Evolutionary conservation across 2,797 vertebrate species (phyloP), one percentile per base, ranked within the genome.

Genomic region (Xiphophorus birchmanni): DNA sequence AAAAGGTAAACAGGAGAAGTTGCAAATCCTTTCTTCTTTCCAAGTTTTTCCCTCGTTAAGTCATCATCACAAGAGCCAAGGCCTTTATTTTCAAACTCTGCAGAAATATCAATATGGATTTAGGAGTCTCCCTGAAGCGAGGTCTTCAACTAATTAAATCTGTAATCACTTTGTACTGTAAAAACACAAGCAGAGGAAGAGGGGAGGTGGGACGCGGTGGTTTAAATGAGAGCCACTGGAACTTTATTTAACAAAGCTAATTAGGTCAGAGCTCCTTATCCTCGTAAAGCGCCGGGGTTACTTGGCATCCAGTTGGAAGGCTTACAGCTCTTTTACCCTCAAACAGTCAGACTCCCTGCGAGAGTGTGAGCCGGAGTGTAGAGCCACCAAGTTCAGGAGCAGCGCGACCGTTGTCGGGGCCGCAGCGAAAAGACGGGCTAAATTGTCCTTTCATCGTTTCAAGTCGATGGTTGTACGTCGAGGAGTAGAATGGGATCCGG

Each of bases 61-160:
- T 87, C 82, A 81, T 90, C 83, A 85, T 88, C 77, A 58, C 78
- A 54, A 50, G 75, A 82, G 88, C 67, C 40, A 42, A 77, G 83
- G 88, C 76, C 82, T 80, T 84, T 80, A 73, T 82, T 84, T 84
- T 88, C 75, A 77, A 90, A 89, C 86, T 88, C 81, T 82, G 82
- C 83, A 82, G 79, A 90, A 94, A 95, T 92, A 94, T 95, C 92
- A 94, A 93, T 93, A 94, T 94, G 92, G 91, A 94, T 95, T 93
- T 91, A 92, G 87, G 88, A 94, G 88, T 83, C 83, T 94, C 89
- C 93, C 92, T 88, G 85, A 94, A 94, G 95, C 93, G 87, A 90
- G 87, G 92, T 93, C 93, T 85, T 92, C 84, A 82, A 92, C 92
- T 95, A 95, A 96, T 96, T 96, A 93, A 92, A 94, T 90, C 86